phyloP scores from a whole-genome alignment of 1,140 invertebrate genomes.

The Heliconius hewitsoni region DNA sequence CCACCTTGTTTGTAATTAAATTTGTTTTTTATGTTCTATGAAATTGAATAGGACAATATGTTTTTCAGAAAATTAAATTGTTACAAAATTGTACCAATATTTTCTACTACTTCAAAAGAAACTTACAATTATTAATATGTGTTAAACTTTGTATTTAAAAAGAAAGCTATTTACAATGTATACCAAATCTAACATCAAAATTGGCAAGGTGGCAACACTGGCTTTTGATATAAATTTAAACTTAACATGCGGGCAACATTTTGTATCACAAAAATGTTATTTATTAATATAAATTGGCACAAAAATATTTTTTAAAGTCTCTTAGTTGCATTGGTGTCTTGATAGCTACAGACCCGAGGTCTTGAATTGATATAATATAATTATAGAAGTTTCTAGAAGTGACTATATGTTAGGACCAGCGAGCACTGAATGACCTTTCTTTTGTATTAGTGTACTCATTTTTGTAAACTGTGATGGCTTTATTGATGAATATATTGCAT shows the following conservation, averaged over 20 bases:
- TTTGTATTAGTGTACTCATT: conserved; percentile 3
- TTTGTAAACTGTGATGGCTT: neutral
- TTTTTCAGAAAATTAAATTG: no score
- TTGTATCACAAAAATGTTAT: neutral
- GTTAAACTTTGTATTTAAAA: no score
- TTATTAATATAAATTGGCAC: conserved; percentile 19
- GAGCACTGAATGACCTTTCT: conserved; percentile 14
- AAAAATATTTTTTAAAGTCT: conserved; percentile 13
- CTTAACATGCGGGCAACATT: neutral
- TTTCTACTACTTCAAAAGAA: no score
- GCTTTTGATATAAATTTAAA: neutral
- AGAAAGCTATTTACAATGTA: no score
- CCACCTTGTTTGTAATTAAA: no score
- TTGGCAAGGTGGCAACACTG: no score
- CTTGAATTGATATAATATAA: conserved; percentile 27
- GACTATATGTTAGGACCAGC: conserved; percentile 18
- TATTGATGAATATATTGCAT: neutral
- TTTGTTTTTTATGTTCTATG: neutral
- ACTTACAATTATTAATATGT: no score
- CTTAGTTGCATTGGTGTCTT: conserved; percentile 18
- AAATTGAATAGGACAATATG: neutral
- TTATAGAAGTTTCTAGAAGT: conserved; percentile 10
- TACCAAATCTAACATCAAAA: no score
- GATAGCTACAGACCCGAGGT: conserved; percentile 5
- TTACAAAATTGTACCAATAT: no score